Base-by-base conservation (phyloP, 2,113 vertebrate genomes). In the Lepus europaeus region DNA sequence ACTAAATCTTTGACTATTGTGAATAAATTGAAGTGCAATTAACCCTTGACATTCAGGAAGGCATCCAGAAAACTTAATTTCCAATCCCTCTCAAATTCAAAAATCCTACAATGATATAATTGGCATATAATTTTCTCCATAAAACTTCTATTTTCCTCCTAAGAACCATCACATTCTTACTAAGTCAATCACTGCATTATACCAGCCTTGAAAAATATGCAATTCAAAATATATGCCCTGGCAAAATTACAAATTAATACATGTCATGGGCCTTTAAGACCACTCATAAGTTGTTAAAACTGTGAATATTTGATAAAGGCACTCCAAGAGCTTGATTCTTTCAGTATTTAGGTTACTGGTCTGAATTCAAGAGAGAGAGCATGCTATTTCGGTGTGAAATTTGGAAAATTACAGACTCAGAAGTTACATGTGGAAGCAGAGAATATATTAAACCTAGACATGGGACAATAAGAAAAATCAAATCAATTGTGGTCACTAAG, bases 161-260 rank as follows among this genome's bases (percentile, higher is more conserved):
- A 93, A 95, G 77, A 93, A 91, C 49, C 29, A 93, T 68, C 56
- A 72, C 27, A 31, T 88, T 87, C 36, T 92, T 91, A 90, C 56
- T 84, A 94, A 90, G 51, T 64, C 51, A 91, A 94, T 70, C 11
- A 23, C 61, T 89, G 74, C 25, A 81, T 90, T 61, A 87, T 3
- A 80, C 76, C 70, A 87, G 51, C 63, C 83, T 91, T 90, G 36
- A 96, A 92, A 73, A 87, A 6, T 84, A 9, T 78, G 81, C 36
- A 89, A 36, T 88, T 97, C 86, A 95, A 96, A 95, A 87, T 80
- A 45, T 93, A 93, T 88, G 53, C 94, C 66, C 90, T 81, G 90
- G 90, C 77, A 93, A 95, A 96, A 95, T 95, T 93, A 95, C 78
- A 95, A 95, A 97, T 95, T 81, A 73, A 53, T 95, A 95, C 53